Evolutionary conservation across 2,797 vertebrate species (phyloP).

Genomic region (Hemibagrus guttatus): DNA sequence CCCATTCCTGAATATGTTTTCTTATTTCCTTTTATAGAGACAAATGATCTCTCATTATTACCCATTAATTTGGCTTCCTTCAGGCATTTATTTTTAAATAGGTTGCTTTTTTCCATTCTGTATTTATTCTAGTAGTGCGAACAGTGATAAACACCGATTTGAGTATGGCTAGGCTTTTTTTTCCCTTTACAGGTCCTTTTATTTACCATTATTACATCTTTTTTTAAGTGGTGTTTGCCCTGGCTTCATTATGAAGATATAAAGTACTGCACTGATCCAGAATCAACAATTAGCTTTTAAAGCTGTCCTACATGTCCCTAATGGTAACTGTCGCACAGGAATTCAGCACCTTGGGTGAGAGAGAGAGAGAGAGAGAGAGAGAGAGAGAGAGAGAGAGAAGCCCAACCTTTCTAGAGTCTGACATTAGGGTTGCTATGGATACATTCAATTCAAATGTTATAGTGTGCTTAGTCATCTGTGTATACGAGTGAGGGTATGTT

Average conservation of each 20-base stretch:
- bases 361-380: conserved; percentile 43
- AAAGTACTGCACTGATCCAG: background rate
- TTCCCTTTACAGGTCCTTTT: background rate
- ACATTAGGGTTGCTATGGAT: conserved; percentile 71
- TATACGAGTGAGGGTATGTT: background rate
- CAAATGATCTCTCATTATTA: conserved; percentile 15
- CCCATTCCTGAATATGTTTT: conserved; percentile 4
- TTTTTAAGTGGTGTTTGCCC: background rate
- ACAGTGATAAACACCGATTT: background rate
- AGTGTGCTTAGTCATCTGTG: background rate
- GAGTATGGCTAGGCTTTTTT: background rate
- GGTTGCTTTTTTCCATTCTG: background rate
- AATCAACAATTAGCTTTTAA: conserved; percentile 64
- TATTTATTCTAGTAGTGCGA: background rate
- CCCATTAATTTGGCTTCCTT: conserved; percentile 1
- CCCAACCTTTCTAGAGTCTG: conserved; percentile 68
- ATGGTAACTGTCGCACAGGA: conserved; percentile 47
- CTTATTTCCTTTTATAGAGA: conserved; percentile 25
- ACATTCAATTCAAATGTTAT: background rate
- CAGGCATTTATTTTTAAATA: conserved; percentile 2
- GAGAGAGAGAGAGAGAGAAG: conserved; percentile 58
- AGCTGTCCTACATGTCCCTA: conserved; percentile 53
- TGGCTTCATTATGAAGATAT: background rate
- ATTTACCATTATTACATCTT: background rate
- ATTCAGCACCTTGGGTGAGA: background rate